Evolutionary conservation across 2,888 invertebrate species (phyloP).

Genomic region (Timema cristinae): DNA sequence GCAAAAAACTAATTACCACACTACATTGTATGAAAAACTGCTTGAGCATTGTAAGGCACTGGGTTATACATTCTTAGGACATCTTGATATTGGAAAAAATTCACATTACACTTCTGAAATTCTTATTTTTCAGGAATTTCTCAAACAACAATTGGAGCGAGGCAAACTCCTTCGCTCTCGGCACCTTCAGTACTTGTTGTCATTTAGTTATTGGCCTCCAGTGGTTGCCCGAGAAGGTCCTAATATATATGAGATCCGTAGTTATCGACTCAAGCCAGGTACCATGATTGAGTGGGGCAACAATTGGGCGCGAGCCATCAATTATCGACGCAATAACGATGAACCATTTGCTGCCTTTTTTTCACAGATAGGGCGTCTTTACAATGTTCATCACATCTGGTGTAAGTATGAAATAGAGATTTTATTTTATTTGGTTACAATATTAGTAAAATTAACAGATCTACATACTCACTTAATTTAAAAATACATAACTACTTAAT

Average conservation of each 20-base stretch:
- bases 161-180: conserved; percentile 77
- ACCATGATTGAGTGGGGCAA: conserved; percentile 99
- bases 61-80: background rate
- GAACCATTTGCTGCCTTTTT: conserved; percentile 98
- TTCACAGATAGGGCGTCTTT: conserved; percentile 93
- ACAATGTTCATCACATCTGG: conserved; percentile 99
- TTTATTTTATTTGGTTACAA: background rate
- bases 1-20: too few species aligned
- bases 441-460: too few species aligned
- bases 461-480: too few species aligned
- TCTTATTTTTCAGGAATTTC: conserved; percentile 59
- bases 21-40: too few species aligned
- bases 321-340: conserved; percentile 82
- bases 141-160: conserved; percentile 68
- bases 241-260: conserved; percentile 92
- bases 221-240: conserved; percentile 64
- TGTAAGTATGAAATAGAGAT: conserved; percentile 61
- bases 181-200: conserved; percentile 87
- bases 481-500: too few species aligned
- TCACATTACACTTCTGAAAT: background rate
- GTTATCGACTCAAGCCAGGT: conserved; percentile 91
- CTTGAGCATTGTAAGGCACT: conserved; percentile 9
- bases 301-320: conserved; percentile 95
- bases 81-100: too few species aligned
- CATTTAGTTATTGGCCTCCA: conserved; percentile 97